Evolutionary conservation across 2,888 invertebrate genomes (phyloP).

Genomic region (Leucophora obtusa): DNA sequence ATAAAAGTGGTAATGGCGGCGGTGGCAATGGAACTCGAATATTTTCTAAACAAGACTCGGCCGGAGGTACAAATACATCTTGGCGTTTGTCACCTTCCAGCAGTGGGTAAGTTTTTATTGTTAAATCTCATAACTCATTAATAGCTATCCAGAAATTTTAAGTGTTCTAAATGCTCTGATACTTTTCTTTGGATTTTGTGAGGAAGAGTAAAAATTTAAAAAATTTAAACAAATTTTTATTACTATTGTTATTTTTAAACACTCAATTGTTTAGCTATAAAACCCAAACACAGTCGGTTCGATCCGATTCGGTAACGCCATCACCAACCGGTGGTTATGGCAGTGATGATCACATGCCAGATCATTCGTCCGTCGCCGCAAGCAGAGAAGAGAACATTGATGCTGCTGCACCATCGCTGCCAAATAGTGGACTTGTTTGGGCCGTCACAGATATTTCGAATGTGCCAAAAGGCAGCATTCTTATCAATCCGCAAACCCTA

Average conservation of each 20-base stretch:
- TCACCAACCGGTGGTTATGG: conserved; percentile 85
- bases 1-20: conserved; percentile 80
- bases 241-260: conserved; percentile 44
- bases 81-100: conserved; percentile 79
- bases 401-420: conserved; percentile 63
- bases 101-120: conserved; percentile 76
- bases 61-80: conserved; percentile 75
- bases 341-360: conserved; percentile 78
- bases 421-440: conserved; percentile 84
- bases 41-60: conserved; percentile 85
- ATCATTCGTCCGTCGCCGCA: conserved; percentile 70
- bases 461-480: conserved; percentile 91
- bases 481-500: conserved; percentile 87
- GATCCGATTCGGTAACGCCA: conserved; percentile 87
- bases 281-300: conserved; percentile 77
- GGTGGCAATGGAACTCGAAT: conserved; percentile 78
- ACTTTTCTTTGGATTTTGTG: conserved; percentile 24
- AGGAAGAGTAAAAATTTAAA: conserved; percentile 10
- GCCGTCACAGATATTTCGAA: conserved; percentile 91
- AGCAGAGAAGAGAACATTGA: conserved; percentile 68
- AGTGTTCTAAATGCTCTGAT: background rate
- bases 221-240: conserved; percentile 20
- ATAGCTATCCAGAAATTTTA: background rate
- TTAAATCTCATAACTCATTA: background rate
- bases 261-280: conserved; percentile 75